Percentiles rank a stretch among this genome's conserved stretches.
Conservation (phyloP, 2,888 invertebrate species). For the Polymixis flavicincta region DNA sequence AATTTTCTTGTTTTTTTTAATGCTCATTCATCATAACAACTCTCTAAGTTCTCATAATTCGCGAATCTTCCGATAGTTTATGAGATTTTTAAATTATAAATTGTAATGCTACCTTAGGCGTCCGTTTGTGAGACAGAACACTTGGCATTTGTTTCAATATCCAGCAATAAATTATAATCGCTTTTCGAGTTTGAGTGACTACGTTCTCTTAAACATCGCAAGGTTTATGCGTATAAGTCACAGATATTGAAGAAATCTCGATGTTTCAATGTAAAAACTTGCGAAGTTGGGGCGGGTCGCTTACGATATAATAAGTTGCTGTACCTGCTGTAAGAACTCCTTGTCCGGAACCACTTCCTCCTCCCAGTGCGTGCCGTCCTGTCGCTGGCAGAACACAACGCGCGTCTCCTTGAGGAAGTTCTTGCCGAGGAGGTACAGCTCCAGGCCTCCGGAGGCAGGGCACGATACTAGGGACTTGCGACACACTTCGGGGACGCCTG, state of each 20-base stretch:
- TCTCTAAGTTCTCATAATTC: too few relatives aligned
- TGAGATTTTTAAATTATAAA: too few relatives aligned
- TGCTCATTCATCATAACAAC: too few relatives aligned
- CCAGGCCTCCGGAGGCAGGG: conserved; percentile 95
- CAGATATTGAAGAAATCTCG: not conserved
- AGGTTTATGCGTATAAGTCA: too few relatives aligned
- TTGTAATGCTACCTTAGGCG: too few relatives aligned
- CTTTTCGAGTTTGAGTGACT: too few relatives aligned
- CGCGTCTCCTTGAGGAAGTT: conserved; percentile 97
- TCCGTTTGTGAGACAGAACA: too few relatives aligned
- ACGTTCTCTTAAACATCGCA: too few relatives aligned
- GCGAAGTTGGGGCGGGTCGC: not conserved
- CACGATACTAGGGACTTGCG: conserved; percentile 96
- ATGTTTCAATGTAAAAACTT: not conserved
- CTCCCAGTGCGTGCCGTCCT: conserved; percentile 93
- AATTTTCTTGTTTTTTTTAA: too few relatives aligned
- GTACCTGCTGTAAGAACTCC: conserved; percentile 96
- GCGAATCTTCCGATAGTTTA: too few relatives aligned
- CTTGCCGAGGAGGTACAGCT: conserved; percentile 97
- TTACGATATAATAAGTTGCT: not conserved
- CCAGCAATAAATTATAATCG: too few relatives aligned
- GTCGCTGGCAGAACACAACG: conserved; percentile 93
- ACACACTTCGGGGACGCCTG: conserved; percentile 97
- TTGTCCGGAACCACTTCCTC: conserved; percentile 96
- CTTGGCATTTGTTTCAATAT: too few relatives aligned